Evolutionary conservation across 2,113 vertebrate genomes (phyloP).

Genomic region (Phocoena phocoena): DNA sequence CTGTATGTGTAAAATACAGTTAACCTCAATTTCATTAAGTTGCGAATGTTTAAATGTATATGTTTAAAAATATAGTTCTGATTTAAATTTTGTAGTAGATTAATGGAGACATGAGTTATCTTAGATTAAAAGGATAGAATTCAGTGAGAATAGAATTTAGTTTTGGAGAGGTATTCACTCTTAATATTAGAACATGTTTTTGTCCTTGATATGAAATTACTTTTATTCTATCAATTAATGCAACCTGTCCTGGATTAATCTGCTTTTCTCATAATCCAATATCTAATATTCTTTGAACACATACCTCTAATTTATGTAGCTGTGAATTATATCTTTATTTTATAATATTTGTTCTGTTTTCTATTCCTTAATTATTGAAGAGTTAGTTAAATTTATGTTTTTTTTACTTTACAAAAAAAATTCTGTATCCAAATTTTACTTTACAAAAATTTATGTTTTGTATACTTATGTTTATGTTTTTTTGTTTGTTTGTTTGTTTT

Average conservation of each 20-base stretch:
- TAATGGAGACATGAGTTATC: background rate
- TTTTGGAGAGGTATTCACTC: background rate
- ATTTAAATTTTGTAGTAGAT: background rate
- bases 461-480: too few species aligned
- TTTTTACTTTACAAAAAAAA: too few species aligned
- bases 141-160: background rate
- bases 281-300: background rate
- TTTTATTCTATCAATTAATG: background rate
- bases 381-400: background rate
- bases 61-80: background rate
- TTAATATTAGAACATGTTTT: background rate
- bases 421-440: too few species aligned
- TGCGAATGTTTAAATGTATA: background rate
- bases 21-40: conserved; percentile 35
- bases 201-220: background rate
- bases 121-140: background rate
- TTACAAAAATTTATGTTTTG: too few species aligned
- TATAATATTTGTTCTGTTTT: conserved; percentile 1
- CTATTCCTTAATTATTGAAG: background rate
- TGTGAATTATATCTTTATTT: background rate
- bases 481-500: too few species aligned
- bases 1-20: background rate
- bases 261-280: background rate
- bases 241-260: background rate
- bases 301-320: background rate